These are phyloP conservation scores for Grammomys dolichurus DNA, from an alignment of 2,113 vertebrate species.

Conservation along the genomic window DNA sequence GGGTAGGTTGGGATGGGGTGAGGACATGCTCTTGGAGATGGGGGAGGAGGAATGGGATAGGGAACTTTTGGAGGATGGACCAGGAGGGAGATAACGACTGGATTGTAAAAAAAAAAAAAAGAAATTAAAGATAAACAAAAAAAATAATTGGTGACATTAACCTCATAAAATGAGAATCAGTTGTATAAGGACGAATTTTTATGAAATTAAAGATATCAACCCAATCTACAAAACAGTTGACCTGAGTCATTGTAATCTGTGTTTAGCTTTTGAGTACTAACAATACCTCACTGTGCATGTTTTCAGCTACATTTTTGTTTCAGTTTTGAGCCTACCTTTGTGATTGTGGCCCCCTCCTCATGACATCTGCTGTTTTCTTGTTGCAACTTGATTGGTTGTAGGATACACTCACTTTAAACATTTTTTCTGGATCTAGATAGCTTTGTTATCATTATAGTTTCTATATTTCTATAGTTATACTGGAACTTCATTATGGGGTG, in stretches of 20 bases:
- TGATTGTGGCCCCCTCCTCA: neutral
- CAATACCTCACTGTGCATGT: neutral
- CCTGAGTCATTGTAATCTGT: neutral
- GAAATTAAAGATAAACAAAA: no score
- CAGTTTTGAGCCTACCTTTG: neutral
- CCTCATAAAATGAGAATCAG: no score
- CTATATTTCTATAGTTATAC: neutral
- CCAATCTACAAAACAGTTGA: neutral
- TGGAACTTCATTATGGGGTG: neutral
- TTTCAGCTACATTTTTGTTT: neutral
- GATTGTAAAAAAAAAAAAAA: no score
- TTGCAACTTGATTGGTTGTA: neutral
- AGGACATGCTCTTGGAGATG: no score
- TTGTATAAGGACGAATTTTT: no score
- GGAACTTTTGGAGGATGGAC: no score
- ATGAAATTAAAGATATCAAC: no score
- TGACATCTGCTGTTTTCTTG: neutral
- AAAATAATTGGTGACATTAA: no score
- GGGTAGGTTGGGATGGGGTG: no score
- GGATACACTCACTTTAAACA: neutral
- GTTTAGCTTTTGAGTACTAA: neutral
- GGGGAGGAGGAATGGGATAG: no score
- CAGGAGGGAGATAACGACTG: no score
- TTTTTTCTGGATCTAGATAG: neutral
- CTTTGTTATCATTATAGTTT: neutral